Conservation (phyloP, 2,888 invertebrate genomes). For the Dromius quadrimaculatus region DNA sequence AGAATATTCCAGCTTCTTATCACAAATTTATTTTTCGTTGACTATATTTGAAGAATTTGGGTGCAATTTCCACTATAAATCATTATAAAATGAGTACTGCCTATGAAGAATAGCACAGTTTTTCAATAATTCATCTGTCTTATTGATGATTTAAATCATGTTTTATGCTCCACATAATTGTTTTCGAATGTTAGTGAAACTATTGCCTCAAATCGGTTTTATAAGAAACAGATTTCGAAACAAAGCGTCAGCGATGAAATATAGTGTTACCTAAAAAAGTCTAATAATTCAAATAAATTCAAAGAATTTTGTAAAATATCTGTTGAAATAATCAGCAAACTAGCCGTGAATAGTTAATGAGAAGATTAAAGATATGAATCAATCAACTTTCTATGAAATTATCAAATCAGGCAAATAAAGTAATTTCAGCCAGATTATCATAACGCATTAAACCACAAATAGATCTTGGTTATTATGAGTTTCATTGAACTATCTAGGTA, state of each 20-base stretch:
- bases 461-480: background rate
- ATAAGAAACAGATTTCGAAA: background rate
- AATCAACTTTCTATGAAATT: background rate
- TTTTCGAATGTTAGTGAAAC: too few relatives aligned
- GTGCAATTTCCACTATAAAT: too few relatives aligned
- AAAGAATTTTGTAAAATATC: background rate
- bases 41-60: too few relatives aligned
- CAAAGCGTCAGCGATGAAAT: background rate
- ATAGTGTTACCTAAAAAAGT: slow-evolving; percentile 4
- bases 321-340: background rate
- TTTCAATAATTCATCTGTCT: too few relatives aligned
- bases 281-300: background rate
- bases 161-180: too few relatives aligned
- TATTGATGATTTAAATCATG: too few relatives aligned
- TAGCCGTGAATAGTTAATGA: background rate
- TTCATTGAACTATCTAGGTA: background rate
- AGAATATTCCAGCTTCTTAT: too few relatives aligned
- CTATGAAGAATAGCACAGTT: too few relatives aligned
- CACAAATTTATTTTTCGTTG: too few relatives aligned
- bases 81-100: too few relatives aligned
- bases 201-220: too few relatives aligned
- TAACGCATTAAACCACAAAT: background rate
- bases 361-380: slow-evolving; percentile 4
- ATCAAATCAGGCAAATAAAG: background rate
- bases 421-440: background rate